phyloP scores from a whole-genome alignment of 2,113 vertebrate genomes.

The Natator depressus region DNA sequence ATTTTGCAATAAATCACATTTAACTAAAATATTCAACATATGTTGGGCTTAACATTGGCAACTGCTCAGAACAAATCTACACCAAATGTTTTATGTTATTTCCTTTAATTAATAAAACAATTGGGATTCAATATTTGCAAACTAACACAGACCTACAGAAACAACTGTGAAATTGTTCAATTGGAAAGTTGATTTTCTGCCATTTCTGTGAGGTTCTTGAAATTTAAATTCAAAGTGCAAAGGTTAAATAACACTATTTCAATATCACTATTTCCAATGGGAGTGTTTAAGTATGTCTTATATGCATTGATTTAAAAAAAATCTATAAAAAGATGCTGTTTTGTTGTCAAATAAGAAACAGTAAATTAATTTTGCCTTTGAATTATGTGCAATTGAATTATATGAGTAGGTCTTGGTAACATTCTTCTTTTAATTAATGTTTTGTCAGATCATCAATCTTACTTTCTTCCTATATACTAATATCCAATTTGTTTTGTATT shows the following conservation, averaged over 20 bases:
- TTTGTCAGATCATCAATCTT: slow-evolving; percentile 77
- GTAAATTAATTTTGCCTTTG: slow-evolving; percentile 76
- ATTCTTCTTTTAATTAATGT: slow-evolving; percentile 68
- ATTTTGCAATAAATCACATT: slow-evolving; percentile 65
- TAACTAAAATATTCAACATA: slow-evolving; percentile 65
- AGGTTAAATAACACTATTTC: slow-evolving; percentile 56
- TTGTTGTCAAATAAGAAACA: slow-evolving; percentile 66
- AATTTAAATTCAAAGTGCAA: slow-evolving; percentile 60
- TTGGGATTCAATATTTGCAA: slow-evolving; percentile 57
- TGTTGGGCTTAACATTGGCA: slow-evolving; percentile 51
- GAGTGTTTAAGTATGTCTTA: slow-evolving; percentile 21
- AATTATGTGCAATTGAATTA: slow-evolving; percentile 66
- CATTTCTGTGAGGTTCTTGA: slow-evolving; percentile 28
- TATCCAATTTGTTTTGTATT: slow-evolving; percentile 60
- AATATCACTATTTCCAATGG: slow-evolving; percentile 46
- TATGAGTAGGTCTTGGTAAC: slow-evolving; percentile 53
- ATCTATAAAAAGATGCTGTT: slow-evolving; percentile 56
- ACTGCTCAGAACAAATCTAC: slow-evolving; percentile 35
- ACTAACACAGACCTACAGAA: slow-evolving; percentile 35
- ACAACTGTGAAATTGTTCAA: slow-evolving; percentile 33
- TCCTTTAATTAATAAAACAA: slow-evolving; percentile 66
- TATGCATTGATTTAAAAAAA: slow-evolving; percentile 47
- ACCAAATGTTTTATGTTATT: slow-evolving; percentile 61
- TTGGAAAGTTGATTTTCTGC: slow-evolving; percentile 29
- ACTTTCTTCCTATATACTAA: slow-evolving; percentile 61